A percentile compares a stretch with the other conserved stretches of the same genome.
Evolutionary conservation across 2,888 invertebrate genomes (phyloP).

Genomic region (Xestoiulus laeticollis): DNA sequence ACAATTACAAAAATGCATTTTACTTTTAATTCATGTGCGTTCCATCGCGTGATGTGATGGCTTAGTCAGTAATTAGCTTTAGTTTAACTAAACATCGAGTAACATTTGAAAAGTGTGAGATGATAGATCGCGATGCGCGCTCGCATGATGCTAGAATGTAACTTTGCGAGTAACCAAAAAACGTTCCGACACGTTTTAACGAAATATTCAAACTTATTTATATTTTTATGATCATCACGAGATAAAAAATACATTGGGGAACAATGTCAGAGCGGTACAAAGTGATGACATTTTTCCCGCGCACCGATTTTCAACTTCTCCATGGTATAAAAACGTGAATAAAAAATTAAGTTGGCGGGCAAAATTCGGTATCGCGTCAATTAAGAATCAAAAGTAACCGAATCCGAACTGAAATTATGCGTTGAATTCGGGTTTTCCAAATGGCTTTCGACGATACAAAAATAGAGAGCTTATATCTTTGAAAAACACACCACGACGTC

Average conservation of each 20-base stretch:
- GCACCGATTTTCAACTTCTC: not conserved
- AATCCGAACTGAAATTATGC: not conserved
- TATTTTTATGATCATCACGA: not conserved
- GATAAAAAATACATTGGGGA: slow-evolving; percentile 12
- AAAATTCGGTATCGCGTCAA: not conserved
- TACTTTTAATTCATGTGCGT: too few relatives aligned
- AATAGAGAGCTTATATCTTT: slow-evolving; percentile 14
- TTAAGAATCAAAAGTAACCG: not conserved
- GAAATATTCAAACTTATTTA: not conserved
- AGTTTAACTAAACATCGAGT: too few relatives aligned
- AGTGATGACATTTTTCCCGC: not conserved
- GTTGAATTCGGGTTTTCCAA: not conserved
- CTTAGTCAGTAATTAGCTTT: too few relatives aligned
- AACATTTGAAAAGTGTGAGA: too few relatives aligned
- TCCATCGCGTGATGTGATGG: too few relatives aligned
- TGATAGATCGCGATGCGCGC: too few relatives aligned
- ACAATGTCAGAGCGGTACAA: not conserved
- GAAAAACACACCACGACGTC: not conserved
- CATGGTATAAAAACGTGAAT: not conserved
- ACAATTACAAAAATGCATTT: too few relatives aligned
- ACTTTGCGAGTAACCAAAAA: not conserved
- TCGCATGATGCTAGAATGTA: too few relatives aligned
- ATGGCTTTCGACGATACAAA: not conserved
- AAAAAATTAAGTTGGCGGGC: not conserved
- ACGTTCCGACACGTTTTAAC: not conserved